Percentiles rank a stretch among this genome's conserved stretches.
phyloP scores from a whole-genome alignment of 2,888 invertebrate species.

The Micropterix aruncella region DNA sequence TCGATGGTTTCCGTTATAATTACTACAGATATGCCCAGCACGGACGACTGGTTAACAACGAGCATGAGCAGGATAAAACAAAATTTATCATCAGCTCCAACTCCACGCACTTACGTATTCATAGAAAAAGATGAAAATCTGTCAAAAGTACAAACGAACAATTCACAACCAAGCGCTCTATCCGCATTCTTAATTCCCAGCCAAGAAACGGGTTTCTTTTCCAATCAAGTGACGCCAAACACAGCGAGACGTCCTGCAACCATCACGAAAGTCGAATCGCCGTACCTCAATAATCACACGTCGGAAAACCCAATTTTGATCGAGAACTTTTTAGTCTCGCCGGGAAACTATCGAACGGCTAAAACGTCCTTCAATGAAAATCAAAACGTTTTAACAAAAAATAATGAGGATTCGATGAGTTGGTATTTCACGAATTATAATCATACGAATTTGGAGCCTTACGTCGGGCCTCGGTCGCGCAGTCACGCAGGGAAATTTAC shows the following conservation, averaged over 20 bases:
- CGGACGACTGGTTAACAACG: constrained; percentile 8
- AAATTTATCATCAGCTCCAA: too few species aligned
- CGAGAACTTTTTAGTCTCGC: constrained; percentile 18
- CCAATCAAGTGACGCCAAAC: constrained; percentile 13
- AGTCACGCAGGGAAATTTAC: too few species aligned
- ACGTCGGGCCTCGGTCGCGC: constrained; percentile 29
- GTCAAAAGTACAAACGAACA: constrained; percentile 8
- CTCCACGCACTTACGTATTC: background rate
- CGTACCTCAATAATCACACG: constrained; percentile 20
- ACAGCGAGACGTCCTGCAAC: constrained; percentile 26
- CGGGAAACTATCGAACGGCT: constrained; percentile 27
- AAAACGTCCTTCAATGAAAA: constrained; percentile 29
- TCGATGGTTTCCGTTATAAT: background rate
- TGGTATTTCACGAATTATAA: constrained; percentile 86
- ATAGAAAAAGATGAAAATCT: background rate
- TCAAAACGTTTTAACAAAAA: constrained; percentile 23
- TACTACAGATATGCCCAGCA: constrained; percentile 4
- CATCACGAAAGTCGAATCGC: constrained; percentile 31
- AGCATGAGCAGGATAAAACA: constrained; percentile 1
- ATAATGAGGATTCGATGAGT: constrained; percentile 43
- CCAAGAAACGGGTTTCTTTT: constrained; percentile 28
- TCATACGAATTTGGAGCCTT: constrained; percentile 38
- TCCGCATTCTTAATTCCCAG: constrained; percentile 50
- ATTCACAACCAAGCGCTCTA: constrained; percentile 35
- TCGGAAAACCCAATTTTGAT: background rate